Evolutionary conservation across 2,888 invertebrate species (phyloP), one percentile per base, ranked within the genome.

Genomic region (Seladonia tumulorum): DNA sequence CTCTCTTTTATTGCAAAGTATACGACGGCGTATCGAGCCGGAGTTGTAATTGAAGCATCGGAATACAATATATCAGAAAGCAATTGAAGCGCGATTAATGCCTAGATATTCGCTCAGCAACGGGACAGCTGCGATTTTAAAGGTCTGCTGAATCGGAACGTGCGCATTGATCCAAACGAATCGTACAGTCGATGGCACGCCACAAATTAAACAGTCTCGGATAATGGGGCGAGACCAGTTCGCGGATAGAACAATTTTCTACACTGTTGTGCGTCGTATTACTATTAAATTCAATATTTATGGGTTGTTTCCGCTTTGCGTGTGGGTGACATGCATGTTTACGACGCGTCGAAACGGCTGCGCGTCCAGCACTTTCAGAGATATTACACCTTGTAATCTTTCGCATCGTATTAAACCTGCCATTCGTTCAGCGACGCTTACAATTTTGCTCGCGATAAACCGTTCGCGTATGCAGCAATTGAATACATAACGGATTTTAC

Each of bases 171-270:
- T 81, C 83, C 68, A 68, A 73, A 83, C 53, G 35, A 78, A 83
- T 83, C 45, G 73, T 57, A 49, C 35, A 75, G 78, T 80, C 70
- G 47, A 57, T 68, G 74, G 63, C 29, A 83, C 35, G 70, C 66
- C 82, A 74, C 89, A 77, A 83, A 86, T 89, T 87, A 89, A 89
- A 89, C 86, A 81, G 79, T 57, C 81, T 77, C 73, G 79, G 77
- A 82, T 60, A 47, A n/a, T 73, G 53, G 63, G 39, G 47, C 35
- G 35, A 4, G 35, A 35, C 1, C 35, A 35, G 35, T 35, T 5
- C 35, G 35, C 35, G 35, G 35, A 35, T 35, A 35, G 35, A 35
- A 87, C 63, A 60, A 89, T 86, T 49, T 82, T 42, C 71, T 39
- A 42, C 42, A 63, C 16, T 22, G 7, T 71, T 5, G 25, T 3